These are phyloP conservation scores for Onychostruthus taczanowskii DNA, from an alignment of 2,113 vertebrate genomes.

Conservation along the genomic window DNA sequence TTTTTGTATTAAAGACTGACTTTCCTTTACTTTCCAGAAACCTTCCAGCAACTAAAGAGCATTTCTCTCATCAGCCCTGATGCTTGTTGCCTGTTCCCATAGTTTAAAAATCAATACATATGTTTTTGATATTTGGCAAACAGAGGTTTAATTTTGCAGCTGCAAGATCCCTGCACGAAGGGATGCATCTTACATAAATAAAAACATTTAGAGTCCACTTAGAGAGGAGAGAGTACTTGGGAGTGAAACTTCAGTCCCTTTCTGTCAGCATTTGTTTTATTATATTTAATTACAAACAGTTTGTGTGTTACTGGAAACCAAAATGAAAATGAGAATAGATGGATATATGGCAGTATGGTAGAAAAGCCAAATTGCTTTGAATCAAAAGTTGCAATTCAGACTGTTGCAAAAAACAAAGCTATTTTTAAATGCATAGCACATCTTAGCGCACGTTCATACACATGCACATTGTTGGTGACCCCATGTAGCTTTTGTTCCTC, in stretches of 20 bases:
- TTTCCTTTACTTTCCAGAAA: constrained; percentile 63
- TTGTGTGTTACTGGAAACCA: constrained; percentile 67
- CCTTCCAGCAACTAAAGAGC: constrained; percentile 41
- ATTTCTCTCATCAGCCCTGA: constrained; percentile 35
- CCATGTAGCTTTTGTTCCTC: not conserved
- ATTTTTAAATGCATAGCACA: not conserved
- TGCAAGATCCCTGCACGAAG: constrained; percentile 64
- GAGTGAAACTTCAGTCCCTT: constrained; percentile 63
- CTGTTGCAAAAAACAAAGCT: not conserved
- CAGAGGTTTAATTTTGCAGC: constrained; percentile 76
- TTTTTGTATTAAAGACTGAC: constrained; percentile 48
- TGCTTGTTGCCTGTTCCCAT: constrained; percentile 62
- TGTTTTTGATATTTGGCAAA: constrained; percentile 76
- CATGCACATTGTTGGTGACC: accelerated
- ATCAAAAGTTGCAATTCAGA: constrained; percentile 25
- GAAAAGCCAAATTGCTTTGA: constrained; percentile 36
- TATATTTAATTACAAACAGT: constrained; percentile 66
- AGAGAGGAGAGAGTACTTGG: constrained; percentile 47
- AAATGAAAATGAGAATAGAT: constrained; percentile 51
- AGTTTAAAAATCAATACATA: constrained; percentile 75
- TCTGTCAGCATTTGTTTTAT: constrained; percentile 61
- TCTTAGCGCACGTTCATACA: accelerated
- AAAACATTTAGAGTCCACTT: constrained; percentile 71
- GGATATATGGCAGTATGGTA: not conserved
- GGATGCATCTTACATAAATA: constrained; percentile 65